Evolutionary conservation across 1,140 invertebrate species (phyloP), one percentile per base, ranked within the genome.

Genomic region (Dendroctonus ponderosae): DNA sequence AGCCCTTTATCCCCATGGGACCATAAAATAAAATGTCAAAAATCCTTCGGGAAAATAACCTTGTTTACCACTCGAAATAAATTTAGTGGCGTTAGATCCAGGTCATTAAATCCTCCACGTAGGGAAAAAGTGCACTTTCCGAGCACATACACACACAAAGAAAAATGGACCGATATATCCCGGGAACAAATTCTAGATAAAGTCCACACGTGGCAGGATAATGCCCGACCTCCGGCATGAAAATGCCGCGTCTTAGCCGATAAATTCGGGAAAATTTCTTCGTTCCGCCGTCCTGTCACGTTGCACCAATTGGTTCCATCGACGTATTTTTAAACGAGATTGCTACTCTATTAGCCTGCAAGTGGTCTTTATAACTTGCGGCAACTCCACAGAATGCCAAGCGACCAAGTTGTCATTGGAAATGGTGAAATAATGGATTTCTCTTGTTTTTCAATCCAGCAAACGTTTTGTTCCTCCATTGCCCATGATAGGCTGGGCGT

Each of bases 21-120:
- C 46, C 46, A 48, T 48, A 48, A 48, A 48, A 48, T 48, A 48
- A 48, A 48, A 48, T 48, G 46, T 48, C 46, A 48, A 48, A 48
- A 48, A 48, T 48, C 46, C 14, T 14, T 48, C 46, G 11, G 46
- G 46, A 48, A 48, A 48, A 48, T 48, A 48, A 48, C 46, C 46
- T 48, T 48, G 46, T 48, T 48, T 48, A 48, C 46, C 46, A 48
- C 46, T 48, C 46, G 46, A 48, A 48, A 48, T 48, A 48, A 48
- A 48, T 48, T 48, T 48, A 48, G 46, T 48, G 46, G 46, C 14
- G 46, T 48, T 48, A 48, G 46, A 48, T 48, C 46, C 46, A 48
- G 46, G 46, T 48, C 46, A 48, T 48, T 48, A 48, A 48, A 48
- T 48, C 5, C 46, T 14, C 7, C 7, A 14, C 26, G 26, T 26